Evolutionary conservation across 2,113 vertebrate genomes (phyloP).

Genomic region (Laticauda colubrina): DNA sequence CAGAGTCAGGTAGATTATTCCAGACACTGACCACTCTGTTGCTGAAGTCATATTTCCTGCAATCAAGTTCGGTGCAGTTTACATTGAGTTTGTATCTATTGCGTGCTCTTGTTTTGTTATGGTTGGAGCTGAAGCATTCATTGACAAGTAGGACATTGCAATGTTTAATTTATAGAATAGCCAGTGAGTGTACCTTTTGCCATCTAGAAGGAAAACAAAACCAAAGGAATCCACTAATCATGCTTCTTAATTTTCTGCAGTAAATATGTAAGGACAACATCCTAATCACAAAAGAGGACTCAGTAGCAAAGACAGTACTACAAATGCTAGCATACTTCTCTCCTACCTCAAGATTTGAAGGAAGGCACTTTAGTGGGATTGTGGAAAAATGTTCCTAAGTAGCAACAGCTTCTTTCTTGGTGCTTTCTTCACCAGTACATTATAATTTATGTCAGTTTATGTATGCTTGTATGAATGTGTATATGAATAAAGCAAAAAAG

Average conservation of each 20-base stretch:
- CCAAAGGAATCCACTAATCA: background rate
- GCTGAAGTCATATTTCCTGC: too few species aligned
- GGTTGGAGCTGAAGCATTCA: too few species aligned
- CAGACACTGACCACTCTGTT: too few species aligned
- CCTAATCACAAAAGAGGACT: background rate
- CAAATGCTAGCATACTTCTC: background rate
- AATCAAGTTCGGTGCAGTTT: too few species aligned
- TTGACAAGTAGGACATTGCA: too few species aligned
- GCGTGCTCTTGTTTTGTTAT: too few species aligned
- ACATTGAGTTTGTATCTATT: too few species aligned
- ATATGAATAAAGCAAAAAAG: background rate
- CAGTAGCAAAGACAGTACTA: background rate
- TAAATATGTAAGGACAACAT: background rate
- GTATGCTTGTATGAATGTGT: background rate
- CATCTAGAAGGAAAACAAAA: background rate
- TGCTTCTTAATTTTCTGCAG: background rate
- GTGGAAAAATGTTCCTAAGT: background rate
- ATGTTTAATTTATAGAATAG: background rate
- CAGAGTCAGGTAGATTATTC: too few species aligned
- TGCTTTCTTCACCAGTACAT: background rate
- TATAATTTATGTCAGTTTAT: background rate
- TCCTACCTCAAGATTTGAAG: background rate
- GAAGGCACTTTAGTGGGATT: background rate
- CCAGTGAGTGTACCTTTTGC: background rate
- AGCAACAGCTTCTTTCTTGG: background rate